Percentiles rank a stretch among this genome's conserved stretches.
Conservation (phyloP, 2,797 vertebrate genomes). For the Acrocephalus scirpaceus region DNA sequence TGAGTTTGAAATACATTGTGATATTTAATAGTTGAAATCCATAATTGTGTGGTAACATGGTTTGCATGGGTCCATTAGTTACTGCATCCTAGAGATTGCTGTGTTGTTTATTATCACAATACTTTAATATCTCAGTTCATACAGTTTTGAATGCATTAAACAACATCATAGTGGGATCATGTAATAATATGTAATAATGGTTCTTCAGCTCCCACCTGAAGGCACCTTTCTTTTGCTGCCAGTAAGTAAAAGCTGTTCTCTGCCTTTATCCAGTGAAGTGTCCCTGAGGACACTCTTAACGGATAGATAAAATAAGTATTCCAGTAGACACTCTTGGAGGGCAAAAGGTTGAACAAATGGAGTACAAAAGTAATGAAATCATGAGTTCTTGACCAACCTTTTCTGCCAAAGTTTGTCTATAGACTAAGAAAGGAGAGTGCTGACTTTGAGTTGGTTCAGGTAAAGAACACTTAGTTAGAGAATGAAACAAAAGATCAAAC, state of each 20-base stretch:
- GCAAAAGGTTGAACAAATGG: background rate
- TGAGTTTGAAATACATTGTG: constrained; percentile 67
- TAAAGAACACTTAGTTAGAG: background rate
- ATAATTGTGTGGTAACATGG: background rate
- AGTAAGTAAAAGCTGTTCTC: background rate
- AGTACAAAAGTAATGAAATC: background rate
- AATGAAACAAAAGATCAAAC: background rate
- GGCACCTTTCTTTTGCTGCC: background rate
- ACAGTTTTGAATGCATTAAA: background rate
- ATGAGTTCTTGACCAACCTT: background rate
- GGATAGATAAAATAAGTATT: background rate
- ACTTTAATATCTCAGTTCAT: background rate
- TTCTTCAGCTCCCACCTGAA: background rate
- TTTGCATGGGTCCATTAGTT: background rate
- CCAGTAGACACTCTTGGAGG: background rate
- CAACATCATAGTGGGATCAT: background rate
- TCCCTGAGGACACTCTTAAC: background rate
- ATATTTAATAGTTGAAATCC: background rate
- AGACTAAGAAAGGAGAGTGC: background rate
- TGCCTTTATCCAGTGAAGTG: background rate
- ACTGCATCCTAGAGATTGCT: background rate
- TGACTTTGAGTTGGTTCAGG: background rate
- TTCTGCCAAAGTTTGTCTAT: background rate
- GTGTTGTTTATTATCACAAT: background rate
- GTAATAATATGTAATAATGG: background rate